Evolutionary conservation across 2,797 vertebrate genomes (phyloP), one percentile per base, ranked within the genome.

Genomic region (Cyclopterus lumpus): DNA sequence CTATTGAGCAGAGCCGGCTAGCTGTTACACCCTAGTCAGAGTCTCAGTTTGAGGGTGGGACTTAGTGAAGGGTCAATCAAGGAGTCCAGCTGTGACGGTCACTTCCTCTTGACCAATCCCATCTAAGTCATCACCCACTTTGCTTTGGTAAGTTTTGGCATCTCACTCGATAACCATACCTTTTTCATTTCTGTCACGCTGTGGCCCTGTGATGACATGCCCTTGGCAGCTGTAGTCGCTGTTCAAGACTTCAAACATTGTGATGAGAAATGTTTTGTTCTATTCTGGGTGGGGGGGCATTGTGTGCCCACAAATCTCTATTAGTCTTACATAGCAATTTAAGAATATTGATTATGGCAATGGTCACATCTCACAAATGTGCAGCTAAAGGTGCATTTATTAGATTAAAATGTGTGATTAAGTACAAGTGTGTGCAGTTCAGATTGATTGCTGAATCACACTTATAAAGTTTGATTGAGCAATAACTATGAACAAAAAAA

Each of bases 351-450:
- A 18, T 10, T n/a, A 8, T 30, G 12, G 44, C 15, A n/a, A 46
- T 54, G 26, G 44, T 26, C n/a, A 48, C 7, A 10, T 75, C 22
- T 62, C 38, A 55, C 26, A 18, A 61, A 18, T 63, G 40, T 42
- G 38, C 51, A 64, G 12, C 32, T 10, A 15, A 58, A 62, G 30
- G 63, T 68, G 10, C 34, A 68, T 65, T 73, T 22, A 53, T 26
- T n/a, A 38, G 8, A 1, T 14, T 59, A 30, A 75, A 68, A 46
- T 10, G 32, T 58, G 30, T 11, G 55, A 40, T 3, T 3, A 3
- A 40, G 7, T 11, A 57, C 10, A 49, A 28, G 8, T 67, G 70
- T 54, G 22, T 51, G 55, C 15, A 32, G 38, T 65, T 54, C 32
- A 54, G 14, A 73, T 3, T 11, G 40, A 62, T 4, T 38, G 1